Percentiles rank a stretch among this genome's conserved stretches.
phyloP scores from a whole-genome alignment of 2,888 invertebrate genomes.

The Fragum sueziense region DNA sequence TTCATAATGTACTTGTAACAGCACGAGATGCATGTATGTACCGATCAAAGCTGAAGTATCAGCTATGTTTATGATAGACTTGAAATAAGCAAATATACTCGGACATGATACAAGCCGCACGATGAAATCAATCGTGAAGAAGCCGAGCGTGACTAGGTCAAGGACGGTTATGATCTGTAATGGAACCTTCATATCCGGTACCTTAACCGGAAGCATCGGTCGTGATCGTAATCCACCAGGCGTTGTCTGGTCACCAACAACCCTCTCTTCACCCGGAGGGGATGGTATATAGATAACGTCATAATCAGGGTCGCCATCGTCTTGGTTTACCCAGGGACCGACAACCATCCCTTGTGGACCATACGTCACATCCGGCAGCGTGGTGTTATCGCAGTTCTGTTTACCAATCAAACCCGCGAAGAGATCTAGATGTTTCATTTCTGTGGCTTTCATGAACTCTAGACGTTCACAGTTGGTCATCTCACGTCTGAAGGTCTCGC shows the following conservation, averaged over 20 bases:
- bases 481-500: conserved; percentile 35
- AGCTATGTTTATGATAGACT: conserved; percentile 44
- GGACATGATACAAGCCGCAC: conserved; percentile 42
- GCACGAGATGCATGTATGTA: conserved; percentile 33
- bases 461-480: conserved; percentile 59
- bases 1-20: conserved; percentile 24
- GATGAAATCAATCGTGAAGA: conserved; percentile 44
- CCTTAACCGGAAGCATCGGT: conserved; percentile 7
- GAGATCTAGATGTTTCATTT: conserved; percentile 37
- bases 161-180: conserved; percentile 27
- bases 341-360: neutral
- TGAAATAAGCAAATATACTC: conserved; percentile 38
- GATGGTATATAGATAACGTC: neutral
- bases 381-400: neutral
- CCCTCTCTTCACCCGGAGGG: neutral
- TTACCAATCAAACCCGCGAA: conserved; percentile 12
- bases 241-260: neutral
- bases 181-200: conserved; percentile 52
- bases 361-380: neutral
- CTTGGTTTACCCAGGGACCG: neutral
- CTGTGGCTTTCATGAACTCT: conserved; percentile 41
- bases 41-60: conserved; percentile 44
- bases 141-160: conserved; percentile 35
- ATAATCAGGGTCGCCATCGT: neutral
- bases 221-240: too few relatives aligned